phyloP scores from a whole-genome alignment of 2,888 invertebrate genomes.

The Cerceris ruficornis region DNA sequence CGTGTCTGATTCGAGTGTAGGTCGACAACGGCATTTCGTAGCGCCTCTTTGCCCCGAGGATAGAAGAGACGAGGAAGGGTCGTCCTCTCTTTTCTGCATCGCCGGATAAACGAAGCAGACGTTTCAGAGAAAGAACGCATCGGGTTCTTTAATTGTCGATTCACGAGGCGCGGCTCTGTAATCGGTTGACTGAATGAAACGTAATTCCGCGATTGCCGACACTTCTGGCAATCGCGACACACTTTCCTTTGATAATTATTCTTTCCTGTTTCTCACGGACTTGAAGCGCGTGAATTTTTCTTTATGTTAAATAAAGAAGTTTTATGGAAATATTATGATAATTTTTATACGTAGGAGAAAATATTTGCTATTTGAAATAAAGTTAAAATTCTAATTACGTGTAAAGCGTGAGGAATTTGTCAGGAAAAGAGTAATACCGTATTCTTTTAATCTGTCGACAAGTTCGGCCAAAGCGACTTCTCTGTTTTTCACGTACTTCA shows the following conservation, averaged over 20 bases:
- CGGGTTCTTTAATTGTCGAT: conserved; percentile 27
- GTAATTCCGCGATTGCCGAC: background rate
- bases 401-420: no score
- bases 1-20: conserved; percentile 49
- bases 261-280: no score
- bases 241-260: no score
- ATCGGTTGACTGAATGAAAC: background rate
- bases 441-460: background rate
- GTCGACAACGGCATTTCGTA: conserved; percentile 19
- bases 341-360: no score
- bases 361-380: no score
- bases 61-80: conserved; percentile 16
- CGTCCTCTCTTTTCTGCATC: conserved; percentile 13
- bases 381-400: no score
- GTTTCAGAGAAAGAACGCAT: conserved; percentile 3
- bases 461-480: background rate
- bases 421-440: no score
- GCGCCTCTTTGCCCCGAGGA: conserved; percentile 20
- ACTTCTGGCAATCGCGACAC: background rate
- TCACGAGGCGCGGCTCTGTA: background rate
- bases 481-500: conserved; percentile 6
- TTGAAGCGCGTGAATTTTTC: no score
- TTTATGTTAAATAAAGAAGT: no score
- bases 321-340: no score
- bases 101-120: conserved; percentile 26